Base-by-base conservation (phyloP, 2,888 invertebrate genomes). In the Halictus quadricinctus region DNA sequence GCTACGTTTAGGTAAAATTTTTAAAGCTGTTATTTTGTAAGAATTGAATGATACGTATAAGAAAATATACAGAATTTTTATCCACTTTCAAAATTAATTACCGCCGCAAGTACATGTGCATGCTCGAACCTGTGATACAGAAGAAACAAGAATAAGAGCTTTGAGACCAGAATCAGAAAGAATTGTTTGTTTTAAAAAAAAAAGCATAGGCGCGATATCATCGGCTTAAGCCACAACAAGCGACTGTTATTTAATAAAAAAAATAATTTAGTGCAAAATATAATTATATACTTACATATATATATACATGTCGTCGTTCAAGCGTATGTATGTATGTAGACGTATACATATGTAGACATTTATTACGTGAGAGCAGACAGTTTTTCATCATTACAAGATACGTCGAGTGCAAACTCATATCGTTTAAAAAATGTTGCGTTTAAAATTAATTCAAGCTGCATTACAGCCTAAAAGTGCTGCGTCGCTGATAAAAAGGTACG, bases 401-500 rank as follows among this genome's bases (percentile, higher is more conserved):
- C 21, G 21, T n/a, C 21, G 15, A 25, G 15, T 70, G 0, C 7
- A 12, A 10, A 15, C 25, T 13, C 36, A 18, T 10, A 41, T 25
- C 29, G 10, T 29, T 25, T n/a, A 41, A 75, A 58, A 36, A 21
- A 85, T 86, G 73, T 21, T 60, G 36, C 21, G 21, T 21, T 46
- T 10, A 13, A 84, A 66, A 41, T 50, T 69, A 0, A 43, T 79
- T 36, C 15, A 43, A 15, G n/a, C 2, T 64, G 3, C 58, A 5
- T 13, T 43, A 21, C 70, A 18, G 29, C 25, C 69, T 25, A 48
- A n/a, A 54, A 41, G 1, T n/a, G 21, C 18, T 13, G 60, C 21
- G 25, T 21, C 54, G 43, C 46, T 85, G 13, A 69, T 85, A 50
- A 50, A 43, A 4, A 85, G 85, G 85, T 85, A 85, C 80, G 84